phyloP scores from a whole-genome alignment of 2,797 vertebrate species.

The Periparus ater region DNA sequence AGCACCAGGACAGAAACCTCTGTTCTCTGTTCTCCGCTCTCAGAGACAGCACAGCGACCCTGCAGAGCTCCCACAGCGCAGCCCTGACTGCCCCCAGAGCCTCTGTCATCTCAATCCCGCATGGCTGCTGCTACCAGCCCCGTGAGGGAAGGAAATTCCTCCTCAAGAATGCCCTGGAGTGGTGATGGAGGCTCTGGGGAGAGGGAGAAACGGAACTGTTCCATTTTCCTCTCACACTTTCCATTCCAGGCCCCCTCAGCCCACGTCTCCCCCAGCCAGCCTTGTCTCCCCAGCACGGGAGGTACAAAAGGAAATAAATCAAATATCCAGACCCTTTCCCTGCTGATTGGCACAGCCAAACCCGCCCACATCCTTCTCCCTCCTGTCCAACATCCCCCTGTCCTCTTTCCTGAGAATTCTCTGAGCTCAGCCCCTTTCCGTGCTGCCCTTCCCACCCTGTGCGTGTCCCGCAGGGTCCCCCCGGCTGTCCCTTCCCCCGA shows the following conservation, averaged over 20 bases:
- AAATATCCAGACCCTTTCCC: neutral
- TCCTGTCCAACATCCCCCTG: neutral
- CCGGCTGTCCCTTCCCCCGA: accelerated
- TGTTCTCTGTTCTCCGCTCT: neutral
- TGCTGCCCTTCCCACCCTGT: neutral
- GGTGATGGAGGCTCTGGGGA: neutral
- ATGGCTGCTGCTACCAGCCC: neutral
- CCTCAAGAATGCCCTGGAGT: neutral
- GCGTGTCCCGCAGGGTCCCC: neutral
- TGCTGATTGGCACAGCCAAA: neutral
- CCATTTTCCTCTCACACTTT: neutral
- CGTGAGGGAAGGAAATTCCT: neutral
- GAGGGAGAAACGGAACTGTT: neutral
- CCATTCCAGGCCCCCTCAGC: neutral
- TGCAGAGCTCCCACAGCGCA: neutral
- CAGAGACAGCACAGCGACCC: neutral
- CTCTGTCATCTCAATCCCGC: neutral
- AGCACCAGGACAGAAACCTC: neutral
- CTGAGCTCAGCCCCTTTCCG: neutral
- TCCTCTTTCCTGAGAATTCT: neutral
- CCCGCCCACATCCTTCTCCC: accelerated
- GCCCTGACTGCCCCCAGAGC: neutral
- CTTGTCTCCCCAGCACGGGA: neutral
- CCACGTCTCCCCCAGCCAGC: neutral
- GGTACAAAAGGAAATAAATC: neutral